Evolutionary conservation across 2,113 vertebrate species (phyloP).

Genomic region (Phoenicopterus ruber): DNA sequence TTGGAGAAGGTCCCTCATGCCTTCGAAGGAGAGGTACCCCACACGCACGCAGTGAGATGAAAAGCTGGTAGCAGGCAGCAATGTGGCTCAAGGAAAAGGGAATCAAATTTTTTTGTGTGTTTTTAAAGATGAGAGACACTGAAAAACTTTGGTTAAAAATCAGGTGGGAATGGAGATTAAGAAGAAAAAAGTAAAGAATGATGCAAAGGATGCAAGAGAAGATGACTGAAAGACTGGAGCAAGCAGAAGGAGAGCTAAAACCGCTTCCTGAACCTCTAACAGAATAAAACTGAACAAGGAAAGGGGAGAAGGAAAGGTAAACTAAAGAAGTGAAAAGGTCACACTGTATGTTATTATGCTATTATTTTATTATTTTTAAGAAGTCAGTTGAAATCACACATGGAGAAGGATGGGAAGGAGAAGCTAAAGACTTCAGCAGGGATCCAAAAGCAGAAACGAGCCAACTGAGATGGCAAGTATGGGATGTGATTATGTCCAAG

Average conservation of each 20-base stretch:
- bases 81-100: neutral
- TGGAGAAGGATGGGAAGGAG: neutral
- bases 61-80: neutral
- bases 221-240: neutral
- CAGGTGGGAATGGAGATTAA: neutral
- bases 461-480: neutral
- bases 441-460: neutral
- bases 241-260: neutral
- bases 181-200: neutral
- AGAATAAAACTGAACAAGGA: neutral
- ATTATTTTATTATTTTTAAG: neutral
- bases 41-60: rapidly evolving
- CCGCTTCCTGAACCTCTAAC: neutral
- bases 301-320: neutral
- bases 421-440: neutral
- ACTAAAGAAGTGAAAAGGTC: neutral
- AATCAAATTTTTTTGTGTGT: neutral
- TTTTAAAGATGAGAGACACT: neutral
- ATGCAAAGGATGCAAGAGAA: neutral
- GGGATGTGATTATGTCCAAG: neutral
- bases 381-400: neutral
- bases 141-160: neutral
- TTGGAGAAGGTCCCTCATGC: neutral
- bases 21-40: neutral
- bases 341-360: neutral